A percentile compares a stretch with the other conserved stretches of the same genome.
Conservation (phyloP, 2,113 vertebrate genomes). For the Noturus placidus region DNA sequence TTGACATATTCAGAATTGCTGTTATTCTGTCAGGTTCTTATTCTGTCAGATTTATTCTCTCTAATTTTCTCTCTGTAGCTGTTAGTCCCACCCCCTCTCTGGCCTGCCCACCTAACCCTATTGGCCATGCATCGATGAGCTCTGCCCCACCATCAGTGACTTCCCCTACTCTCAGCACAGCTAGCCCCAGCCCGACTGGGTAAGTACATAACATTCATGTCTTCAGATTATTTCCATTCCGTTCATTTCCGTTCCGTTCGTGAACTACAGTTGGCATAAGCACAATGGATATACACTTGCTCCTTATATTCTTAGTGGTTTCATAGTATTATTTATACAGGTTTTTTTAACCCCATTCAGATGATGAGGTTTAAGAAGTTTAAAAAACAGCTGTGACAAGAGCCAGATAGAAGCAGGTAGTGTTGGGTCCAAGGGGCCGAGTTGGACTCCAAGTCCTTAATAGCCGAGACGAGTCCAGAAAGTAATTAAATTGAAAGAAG, state of each 20-base stretch:
- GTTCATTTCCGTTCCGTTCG: background rate
- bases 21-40: too few species aligned
- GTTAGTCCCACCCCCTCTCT: constrained; percentile 78
- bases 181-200: constrained; percentile 84
- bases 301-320: background rate
- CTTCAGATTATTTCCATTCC: background rate
- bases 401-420: background rate
- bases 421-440: too few species aligned
- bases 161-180: constrained; percentile 80
- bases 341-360: background rate
- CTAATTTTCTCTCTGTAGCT: constrained; percentile 62
- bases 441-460: too few species aligned
- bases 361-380: background rate
- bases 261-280: background rate
- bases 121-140: constrained; percentile 72
- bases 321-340: background rate
- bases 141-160: constrained; percentile 78
- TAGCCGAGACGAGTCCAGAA: too few species aligned
- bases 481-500: too few species aligned
- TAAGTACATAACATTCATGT: constrained; percentile 62
- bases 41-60: constrained; percentile 24
- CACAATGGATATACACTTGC: background rate
- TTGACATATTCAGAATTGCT: background rate
- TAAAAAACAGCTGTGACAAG: background rate
- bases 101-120: constrained; percentile 76